Evolutionary conservation across 2,113 vertebrate species (phyloP), one percentile per base, ranked within the genome.

Genomic region (Piaya cayana): DNA sequence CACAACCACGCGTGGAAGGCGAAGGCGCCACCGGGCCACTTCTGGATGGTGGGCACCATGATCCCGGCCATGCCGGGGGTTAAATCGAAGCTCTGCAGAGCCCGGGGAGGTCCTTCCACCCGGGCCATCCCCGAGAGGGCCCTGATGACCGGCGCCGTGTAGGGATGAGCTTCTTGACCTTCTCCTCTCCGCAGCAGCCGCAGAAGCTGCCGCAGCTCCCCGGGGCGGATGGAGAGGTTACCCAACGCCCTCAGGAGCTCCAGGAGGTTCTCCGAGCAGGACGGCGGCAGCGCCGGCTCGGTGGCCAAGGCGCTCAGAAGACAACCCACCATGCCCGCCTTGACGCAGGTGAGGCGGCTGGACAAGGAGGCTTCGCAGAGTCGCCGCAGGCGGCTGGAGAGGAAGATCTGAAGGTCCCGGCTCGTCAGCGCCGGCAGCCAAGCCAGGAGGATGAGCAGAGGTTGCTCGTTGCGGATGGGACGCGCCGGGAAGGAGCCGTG

Each of bases 1-100:
- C 99, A 99, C 85, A 99, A 91, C 99, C 99, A 99, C 62, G 99
- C 98, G 0, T 99, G 99, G 96, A 99, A 99, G 82, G 99, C 98
- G 9, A 99, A 99, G 52, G 98, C 98, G 0, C 97, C 94, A 5
- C 99, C 99, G 0, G 99, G 98, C 99, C 99, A 99, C 50, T 98
- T 99, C 55, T 99, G 99, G 82, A 99, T 86, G 11, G 98, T 88
- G 2, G 99, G 99, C 69, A 99, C 99, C 99, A 99, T 99, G 81
- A 99, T 99, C 32, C 99, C 99, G 0, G 99, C 99, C 99, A 99
- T 99, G 27, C 99, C 98, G 2, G 99, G 99, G 0, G 98, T 98
- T 82, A 99, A 98, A 92, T 99, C 99, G 21, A 99, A 99, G 96
- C 99, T 99, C 96, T 98, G 98, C 80, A 99, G 95, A 0, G 99